These are phyloP conservation scores for Muscicapa striata DNA, from an alignment of 2,797 vertebrate species.

Conservation along the genomic window DNA sequence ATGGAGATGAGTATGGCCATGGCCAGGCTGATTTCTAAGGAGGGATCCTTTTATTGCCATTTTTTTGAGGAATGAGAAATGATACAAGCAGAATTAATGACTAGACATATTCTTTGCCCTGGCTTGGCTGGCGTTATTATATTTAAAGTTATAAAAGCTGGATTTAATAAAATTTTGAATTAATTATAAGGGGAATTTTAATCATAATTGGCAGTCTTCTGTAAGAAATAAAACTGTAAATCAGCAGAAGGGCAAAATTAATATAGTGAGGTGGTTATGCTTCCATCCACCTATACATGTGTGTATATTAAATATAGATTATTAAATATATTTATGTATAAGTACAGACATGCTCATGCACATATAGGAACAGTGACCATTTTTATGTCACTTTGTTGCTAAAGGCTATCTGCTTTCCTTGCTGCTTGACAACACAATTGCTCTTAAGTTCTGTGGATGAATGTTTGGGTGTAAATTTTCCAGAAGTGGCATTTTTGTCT, in stretches of 20 bases:
- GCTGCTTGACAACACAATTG: slow-evolving; percentile 7
- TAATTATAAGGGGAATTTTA: slow-evolving; percentile 78
- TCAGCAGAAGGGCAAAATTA: not conserved
- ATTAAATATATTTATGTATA: not conserved
- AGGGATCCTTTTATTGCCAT: slow-evolving; percentile 80
- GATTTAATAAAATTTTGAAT: slow-evolving; percentile 81
- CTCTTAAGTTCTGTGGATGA: not conserved
- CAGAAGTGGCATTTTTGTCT: slow-evolving; percentile 32
- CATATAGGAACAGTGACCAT: rapidly evolving
- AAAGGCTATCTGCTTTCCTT: not conserved
- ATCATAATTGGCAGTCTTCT: slow-evolving; percentile 69
- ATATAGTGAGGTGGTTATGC: not conserved
- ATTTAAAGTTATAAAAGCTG: slow-evolving; percentile 77
- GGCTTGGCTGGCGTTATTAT: slow-evolving; percentile 57
- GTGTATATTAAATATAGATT: not conserved
- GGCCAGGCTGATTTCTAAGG: slow-evolving; percentile 79
- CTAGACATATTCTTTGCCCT: slow-evolving; percentile 56
- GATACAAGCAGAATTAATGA: slow-evolving; percentile 77
- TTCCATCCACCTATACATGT: not conserved
- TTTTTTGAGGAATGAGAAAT: slow-evolving; percentile 70
- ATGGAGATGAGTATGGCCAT: slow-evolving; percentile 78
- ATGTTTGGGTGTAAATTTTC: not conserved
- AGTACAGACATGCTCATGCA: not conserved
- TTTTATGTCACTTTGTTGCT: not conserved
- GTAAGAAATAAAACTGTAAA: slow-evolving; percentile 50